These are phyloP conservation scores for Ditylenchus weischeri DNA, from an alignment of 2,888 invertebrate genomes.

Conservation along the genomic window DNA sequence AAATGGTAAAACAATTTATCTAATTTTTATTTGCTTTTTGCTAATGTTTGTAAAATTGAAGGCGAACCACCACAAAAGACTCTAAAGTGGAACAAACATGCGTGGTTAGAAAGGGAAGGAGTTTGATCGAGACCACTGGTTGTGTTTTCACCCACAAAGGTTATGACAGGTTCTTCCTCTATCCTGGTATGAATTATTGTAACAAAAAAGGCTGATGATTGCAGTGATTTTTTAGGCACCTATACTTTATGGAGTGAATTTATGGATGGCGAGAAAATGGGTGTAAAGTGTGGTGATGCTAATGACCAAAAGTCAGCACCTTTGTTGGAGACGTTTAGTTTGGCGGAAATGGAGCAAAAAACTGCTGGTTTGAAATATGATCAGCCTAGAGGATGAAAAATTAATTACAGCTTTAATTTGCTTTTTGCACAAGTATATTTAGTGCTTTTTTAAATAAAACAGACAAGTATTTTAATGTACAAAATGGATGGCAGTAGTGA, in stretches of 20 bases:
- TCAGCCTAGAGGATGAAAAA: constrained; percentile 1
- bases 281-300: constrained; percentile 36
- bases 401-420: no score
- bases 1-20: constrained; percentile 38
- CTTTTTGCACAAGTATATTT: no score
- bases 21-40: constrained; percentile 1
- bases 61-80: constrained; percentile 7
- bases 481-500: no score
- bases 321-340: constrained; percentile 39
- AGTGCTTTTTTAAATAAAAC: no score
- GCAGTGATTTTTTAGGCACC: constrained; percentile 35
- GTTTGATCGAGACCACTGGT: constrained; percentile 45
- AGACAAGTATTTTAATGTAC: no score
- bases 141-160: constrained; percentile 53
- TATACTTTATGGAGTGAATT: constrained; percentile 52
- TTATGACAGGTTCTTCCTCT: constrained; percentile 47
- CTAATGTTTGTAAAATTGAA: constrained; percentile 3
- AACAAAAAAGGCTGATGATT: neutral
- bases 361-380: constrained; percentile 46
- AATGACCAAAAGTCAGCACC: constrained; percentile 16
- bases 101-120: constrained; percentile 36
- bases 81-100: constrained; percentile 51
- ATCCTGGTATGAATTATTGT: constrained; percentile 23
- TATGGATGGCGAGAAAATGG: constrained; percentile 37
- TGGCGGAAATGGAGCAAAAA: constrained; percentile 33